phyloP scores from a whole-genome alignment of 2,113 vertebrate genomes.

The Rattus rattus region DNA sequence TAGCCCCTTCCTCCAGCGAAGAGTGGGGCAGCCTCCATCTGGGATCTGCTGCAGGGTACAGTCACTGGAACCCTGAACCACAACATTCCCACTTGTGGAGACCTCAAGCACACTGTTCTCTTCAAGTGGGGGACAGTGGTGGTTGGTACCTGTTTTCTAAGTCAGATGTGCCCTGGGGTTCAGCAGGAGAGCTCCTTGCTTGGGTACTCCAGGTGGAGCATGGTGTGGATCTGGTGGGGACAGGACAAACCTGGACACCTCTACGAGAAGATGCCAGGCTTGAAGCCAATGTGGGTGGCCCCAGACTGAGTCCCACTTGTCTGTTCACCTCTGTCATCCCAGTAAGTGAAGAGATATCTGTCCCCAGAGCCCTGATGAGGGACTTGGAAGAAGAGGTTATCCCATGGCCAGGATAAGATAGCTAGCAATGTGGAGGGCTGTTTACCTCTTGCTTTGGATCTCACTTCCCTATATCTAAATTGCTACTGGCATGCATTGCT shows the following conservation, averaged over 20 bases:
- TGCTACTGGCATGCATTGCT: accelerated
- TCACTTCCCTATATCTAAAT: too few species aligned
- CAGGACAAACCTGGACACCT: neutral
- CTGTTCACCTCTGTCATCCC: neutral
- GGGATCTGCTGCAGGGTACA: neutral
- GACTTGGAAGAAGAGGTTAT: neutral
- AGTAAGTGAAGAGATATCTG: neutral
- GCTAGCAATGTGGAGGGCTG: too few species aligned
- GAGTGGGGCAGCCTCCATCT: too few species aligned
- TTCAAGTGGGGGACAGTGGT: neutral
- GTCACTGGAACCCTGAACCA: neutral
- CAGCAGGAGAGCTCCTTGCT: neutral
- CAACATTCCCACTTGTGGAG: neutral
- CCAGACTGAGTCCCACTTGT: neutral
- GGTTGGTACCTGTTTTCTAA: neutral
- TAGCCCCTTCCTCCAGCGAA: neutral
- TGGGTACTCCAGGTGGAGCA: neutral
- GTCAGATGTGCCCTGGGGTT: neutral
- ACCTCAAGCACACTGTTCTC: neutral
- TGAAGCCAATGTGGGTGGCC: neutral
- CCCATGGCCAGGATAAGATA: neutral
- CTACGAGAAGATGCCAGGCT: neutral
- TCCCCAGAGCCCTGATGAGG: too few species aligned
- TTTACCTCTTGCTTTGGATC: neutral
- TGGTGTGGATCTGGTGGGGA: too few species aligned